Conservation (phyloP, 1,140 invertebrate genomes). For the Fopius arisanus region DNA sequence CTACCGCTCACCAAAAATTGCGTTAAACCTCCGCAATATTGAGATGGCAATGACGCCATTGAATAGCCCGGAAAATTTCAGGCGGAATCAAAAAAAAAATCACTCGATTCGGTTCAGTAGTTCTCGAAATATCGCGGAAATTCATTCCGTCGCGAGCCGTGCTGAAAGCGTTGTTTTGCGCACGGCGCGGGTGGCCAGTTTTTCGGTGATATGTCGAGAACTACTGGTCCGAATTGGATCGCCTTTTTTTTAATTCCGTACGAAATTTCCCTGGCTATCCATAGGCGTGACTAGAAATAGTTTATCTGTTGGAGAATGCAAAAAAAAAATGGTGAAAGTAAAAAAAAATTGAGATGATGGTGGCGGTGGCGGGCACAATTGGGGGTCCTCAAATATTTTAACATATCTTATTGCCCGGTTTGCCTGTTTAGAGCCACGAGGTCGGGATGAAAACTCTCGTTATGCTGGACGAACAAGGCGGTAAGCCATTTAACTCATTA, state of each 20-base stretch:
- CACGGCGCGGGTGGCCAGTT: too few species aligned
- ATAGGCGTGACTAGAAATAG: too few species aligned
- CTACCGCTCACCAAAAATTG: constrained; percentile 10
- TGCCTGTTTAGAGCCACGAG: constrained; percentile 87
- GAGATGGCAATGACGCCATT: too few species aligned
- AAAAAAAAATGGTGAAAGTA: not conserved
- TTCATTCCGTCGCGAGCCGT: too few species aligned
- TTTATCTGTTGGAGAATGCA: not conserved
- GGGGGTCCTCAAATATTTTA: constrained; percentile 49
- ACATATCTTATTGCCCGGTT: constrained; percentile 64
- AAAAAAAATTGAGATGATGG: not conserved
- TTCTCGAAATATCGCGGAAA: too few species aligned
- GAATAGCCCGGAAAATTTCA: too few species aligned
- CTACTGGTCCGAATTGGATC: too few species aligned
- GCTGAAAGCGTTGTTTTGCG: too few species aligned
- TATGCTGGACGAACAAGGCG: constrained; percentile 95
- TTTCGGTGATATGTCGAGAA: too few species aligned
- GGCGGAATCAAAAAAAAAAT: not conserved
- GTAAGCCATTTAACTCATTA: constrained; percentile 72
- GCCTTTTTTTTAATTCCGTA: too few species aligned
- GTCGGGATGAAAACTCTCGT: constrained; percentile 93
- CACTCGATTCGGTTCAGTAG: too few species aligned
- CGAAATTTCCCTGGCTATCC: too few species aligned
- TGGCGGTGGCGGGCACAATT: constrained; percentile 27
- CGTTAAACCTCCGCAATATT: not conserved